Evolutionary conservation across 2,113 vertebrate species (phyloP), one percentile per base, ranked within the genome.

Genomic region (Ginglymostoma cirratum): DNA sequence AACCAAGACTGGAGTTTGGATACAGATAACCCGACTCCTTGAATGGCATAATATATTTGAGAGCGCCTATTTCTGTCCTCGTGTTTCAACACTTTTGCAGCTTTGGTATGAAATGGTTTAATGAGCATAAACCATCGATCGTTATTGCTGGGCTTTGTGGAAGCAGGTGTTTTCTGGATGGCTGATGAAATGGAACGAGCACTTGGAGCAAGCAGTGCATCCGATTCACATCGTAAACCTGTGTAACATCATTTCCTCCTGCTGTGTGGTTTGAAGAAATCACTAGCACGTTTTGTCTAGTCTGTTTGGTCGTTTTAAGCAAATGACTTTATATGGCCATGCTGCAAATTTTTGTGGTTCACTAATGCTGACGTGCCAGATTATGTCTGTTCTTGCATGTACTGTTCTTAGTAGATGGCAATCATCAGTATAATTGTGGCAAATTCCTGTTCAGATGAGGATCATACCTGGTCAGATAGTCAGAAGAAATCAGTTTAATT

Each of bases 241-340:
- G 15, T 48, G 69, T 52, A 52, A 70, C 67, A 70, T 95, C 42
- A 95, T 72, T 95, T 95, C 66, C 94, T 70, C 70, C 78, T 92
- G 78, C 52, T 93, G 80, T 95, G 94, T 72, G 94, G 94, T 95
- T 95, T 95, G 2, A 95, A 72, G 27, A 72, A 70, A 27, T 95
- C 94, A 30, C 66, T 76, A 17, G 19, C 94, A 52, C 94, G 24
- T 72, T 95, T 95, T 76, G 10, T 95, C 69, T 87, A 27, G n/a
- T 70, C 38, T 45, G 42, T 45, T 24, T 72, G 92, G 38, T 69
- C 38, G 42, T 17, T 72, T 34, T 12, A 61, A 95, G 8, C 67
- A 95, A 72, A 72, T 72, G 72, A 27, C 94, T 95, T 95, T 95
- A 95, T 95, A 72, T 95, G 45, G 94, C 30, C 67, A 95, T 95